Base-by-base conservation (phyloP, 2,113 vertebrate species). In the Atractosteus spatula region DNA sequence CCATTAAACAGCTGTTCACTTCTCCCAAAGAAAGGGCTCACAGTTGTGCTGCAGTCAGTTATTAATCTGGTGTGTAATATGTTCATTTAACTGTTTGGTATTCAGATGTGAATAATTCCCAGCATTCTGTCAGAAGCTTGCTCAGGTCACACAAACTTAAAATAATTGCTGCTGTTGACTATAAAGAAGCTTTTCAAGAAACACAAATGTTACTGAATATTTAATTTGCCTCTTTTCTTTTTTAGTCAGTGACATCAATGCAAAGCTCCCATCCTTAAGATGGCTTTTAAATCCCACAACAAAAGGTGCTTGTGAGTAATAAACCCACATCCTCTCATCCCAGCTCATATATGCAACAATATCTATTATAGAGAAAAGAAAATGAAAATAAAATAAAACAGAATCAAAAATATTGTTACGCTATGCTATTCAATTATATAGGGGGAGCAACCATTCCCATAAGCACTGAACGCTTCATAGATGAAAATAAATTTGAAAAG, bases 401-500 rank as follows among this genome's bases (percentile, higher is more conserved):
- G 41, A 61, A 66, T 55, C 43, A 42, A 68, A 41, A 59, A 41
- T 69, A 69, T 77, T 13, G 62, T 74, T 79, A 65, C 77, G 66
- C 74, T 74, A 64, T 71, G 71, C 66, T 55, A 64, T 85, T 81
- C 82, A 81, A 82, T 82, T 75, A 62, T 56, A 69, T 12, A 74
- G 61, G 63, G 44, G 43, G 76, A 78, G 73, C 74, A 80, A 56
- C 45, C 17, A 54, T 73, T 84, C 78, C 81, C 77, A 55, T 69
- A 78, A 79, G 82, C 81, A 74, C 71, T 70, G 70, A 29, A 62
- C 41, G 64, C 70, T 77, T 81, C 76, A 68, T 68, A 69, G 70
- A 79, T 80, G 74, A 78, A 79, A 77, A 55, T 66, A 77, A 71
- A 65, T 81, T 77, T 85, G 80, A 85, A 83, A 72, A 62, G 72